Percentiles rank a stretch among this genome's conserved stretches.
These are phyloP conservation scores for Castor canadensis DNA, from an alignment of 2,113 vertebrate genomes.

Conservation along the genomic window DNA sequence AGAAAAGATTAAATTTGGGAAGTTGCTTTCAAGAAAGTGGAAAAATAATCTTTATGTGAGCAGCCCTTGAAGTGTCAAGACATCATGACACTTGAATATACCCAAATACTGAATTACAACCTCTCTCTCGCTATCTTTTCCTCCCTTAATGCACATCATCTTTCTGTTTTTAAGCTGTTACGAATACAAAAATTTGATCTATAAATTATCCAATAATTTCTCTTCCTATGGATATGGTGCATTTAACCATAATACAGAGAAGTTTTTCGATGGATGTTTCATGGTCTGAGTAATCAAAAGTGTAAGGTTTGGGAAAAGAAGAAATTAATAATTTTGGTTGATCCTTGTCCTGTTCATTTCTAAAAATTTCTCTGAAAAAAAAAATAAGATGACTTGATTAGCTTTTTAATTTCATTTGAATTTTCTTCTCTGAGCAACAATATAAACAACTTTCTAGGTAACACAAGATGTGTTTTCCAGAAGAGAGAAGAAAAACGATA, in stretches of 20 bases:
- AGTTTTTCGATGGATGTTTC: background rate
- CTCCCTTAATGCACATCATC: background rate
- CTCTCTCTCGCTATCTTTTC: background rate
- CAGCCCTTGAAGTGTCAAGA: background rate
- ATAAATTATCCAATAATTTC: background rate
- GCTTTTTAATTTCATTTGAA: background rate
- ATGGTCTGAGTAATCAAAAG: background rate
- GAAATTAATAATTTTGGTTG: background rate
- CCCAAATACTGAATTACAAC: background rate
- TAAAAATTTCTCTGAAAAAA: background rate
- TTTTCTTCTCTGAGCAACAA: background rate
- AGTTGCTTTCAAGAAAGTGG: background rate
- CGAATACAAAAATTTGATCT: background rate
- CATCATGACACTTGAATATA: background rate
- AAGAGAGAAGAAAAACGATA: conserved; percentile 21
- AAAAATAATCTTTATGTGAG: background rate
- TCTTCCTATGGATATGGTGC: background rate
- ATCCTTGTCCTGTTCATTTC: background rate
- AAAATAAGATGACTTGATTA: background rate
- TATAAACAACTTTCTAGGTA: background rate
- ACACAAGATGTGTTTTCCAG: background rate
- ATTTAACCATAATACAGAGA: background rate
- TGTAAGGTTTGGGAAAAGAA: background rate
- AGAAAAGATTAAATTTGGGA: background rate
- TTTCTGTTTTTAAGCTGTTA: conserved; percentile 6